Base-by-base conservation (phyloP, 2,113 vertebrate species). In the Narcine bancroftii region DNA sequence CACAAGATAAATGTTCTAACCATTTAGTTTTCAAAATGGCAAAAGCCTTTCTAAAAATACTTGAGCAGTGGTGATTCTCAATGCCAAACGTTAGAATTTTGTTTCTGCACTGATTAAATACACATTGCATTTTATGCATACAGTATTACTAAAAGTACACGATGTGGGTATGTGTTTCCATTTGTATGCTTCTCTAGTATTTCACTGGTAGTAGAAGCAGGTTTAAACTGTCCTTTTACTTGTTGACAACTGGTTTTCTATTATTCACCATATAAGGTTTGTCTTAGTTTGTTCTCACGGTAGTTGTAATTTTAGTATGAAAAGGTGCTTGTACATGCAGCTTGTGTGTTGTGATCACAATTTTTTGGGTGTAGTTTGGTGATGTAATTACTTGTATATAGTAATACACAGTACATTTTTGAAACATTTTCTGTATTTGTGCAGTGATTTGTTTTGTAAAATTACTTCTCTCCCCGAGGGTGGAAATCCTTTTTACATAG, bases 351-450 rank as follows among this genome's bases (percentile, higher is more conserved):
- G 85, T 66, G 21, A 69, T 60, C 29, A 85, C 81, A 53, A 7
- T 47, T 91, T 89, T 11, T 81, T 83, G 26, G 45, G 87, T 91
- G 63, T 29, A 33, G 42, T 45, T 91, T 89, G 50, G 89, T 71
- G 89, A 33, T 91, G 89, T 91, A 91, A 91, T 71, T 69, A 91
- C 42, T 91, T 91, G 63, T 91, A 91, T 39, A 91, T 91, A 91
- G 89, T 71, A 69, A 33, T 89, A 65, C 63, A 89, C 42, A 89
- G 21, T 66, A 89, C 39, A 1, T 91, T 69, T 91, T 69, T 91
- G 36, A 89, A 91, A 13, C 10, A 69, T 69, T 45, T 45, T 91
- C 89, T 69, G 89, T 66, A 69, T 45, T 91, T 87, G 81, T 87
- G 81, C 81, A 60, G 89, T 91, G 89, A 91, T 91, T 69, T 91